Evolutionary conservation across 2,888 invertebrate species (phyloP).

Genomic region (Cephus sareptanus): DNA sequence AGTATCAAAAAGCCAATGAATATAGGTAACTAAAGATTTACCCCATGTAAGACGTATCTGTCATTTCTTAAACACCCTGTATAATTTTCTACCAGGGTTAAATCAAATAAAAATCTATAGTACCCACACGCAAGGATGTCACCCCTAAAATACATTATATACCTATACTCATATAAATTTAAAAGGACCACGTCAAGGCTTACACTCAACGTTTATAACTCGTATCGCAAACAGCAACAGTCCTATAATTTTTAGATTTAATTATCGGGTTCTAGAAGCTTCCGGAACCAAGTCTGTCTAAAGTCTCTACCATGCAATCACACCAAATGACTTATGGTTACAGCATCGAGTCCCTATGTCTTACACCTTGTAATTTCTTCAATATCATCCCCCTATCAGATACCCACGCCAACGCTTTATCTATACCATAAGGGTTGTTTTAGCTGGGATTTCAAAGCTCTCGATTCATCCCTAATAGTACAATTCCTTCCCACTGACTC

Average conservation of each 20-base stretch:
- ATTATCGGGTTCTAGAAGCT: background rate
- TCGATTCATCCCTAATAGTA: background rate
- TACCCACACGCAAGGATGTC: background rate
- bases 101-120: background rate
- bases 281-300: background rate
- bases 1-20: constrained; percentile 14
- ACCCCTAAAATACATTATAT: background rate
- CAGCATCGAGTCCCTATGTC: background rate
- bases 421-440: background rate
- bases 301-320: constrained; percentile 3
- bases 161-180: background rate
- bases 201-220: background rate
- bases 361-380: background rate
- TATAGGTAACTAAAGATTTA: background rate
- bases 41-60: background rate
- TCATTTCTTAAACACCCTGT: background rate
- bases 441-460: background rate
- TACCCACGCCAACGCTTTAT: background rate
- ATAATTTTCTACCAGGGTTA: background rate
- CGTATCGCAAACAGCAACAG: background rate
- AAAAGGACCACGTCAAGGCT: background rate
- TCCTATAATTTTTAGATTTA: background rate
- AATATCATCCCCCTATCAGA: background rate
- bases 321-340: background rate
- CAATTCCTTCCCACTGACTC: background rate